Conservation (phyloP, 1,140 invertebrate genomes). For the Drosophila fuyamai region DNA sequence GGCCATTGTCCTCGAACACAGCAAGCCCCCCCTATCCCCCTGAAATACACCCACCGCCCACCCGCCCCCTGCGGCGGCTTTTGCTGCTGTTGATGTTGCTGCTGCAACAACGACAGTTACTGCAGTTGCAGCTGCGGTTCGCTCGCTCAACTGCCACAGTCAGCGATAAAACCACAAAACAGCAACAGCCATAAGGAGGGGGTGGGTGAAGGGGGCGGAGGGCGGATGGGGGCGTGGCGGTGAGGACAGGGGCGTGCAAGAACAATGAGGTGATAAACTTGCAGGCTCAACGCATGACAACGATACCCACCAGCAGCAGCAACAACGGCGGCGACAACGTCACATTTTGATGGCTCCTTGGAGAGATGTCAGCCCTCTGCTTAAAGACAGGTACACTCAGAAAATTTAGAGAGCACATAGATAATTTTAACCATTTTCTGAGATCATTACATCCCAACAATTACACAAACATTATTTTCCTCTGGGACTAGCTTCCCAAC, state of each 20-base stretch:
- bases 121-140: slow-evolving; percentile 48
- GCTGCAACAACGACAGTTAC: slow-evolving; percentile 15
- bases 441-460: no score
- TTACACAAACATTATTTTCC: no score
- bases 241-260: slow-evolving; percentile 73
- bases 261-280: slow-evolving; percentile 83
- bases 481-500: no score
- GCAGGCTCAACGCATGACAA: slow-evolving; percentile 78
- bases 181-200: slow-evolving; percentile 42
- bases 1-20: slow-evolving; percentile 47
- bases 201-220: not conserved
- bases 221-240: not conserved
- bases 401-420: not conserved
- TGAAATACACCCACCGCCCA: not conserved
- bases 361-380: slow-evolving; percentile 55
- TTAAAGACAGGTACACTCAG: slow-evolving; percentile 9
- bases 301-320: slow-evolving; percentile 53
- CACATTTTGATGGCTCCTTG: slow-evolving; percentile 79
- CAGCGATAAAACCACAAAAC: slow-evolving; percentile 56
- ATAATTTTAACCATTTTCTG: no score
- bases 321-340: slow-evolving; percentile 36
- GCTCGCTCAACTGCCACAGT: slow-evolving; percentile 46
- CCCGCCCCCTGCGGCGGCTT: slow-evolving; percentile 27
- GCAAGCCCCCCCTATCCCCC: not conserved
- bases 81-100: slow-evolving; percentile 4